Conservation (phyloP, 2,797 vertebrate genomes). For the Coreius guichenoti region DNA sequence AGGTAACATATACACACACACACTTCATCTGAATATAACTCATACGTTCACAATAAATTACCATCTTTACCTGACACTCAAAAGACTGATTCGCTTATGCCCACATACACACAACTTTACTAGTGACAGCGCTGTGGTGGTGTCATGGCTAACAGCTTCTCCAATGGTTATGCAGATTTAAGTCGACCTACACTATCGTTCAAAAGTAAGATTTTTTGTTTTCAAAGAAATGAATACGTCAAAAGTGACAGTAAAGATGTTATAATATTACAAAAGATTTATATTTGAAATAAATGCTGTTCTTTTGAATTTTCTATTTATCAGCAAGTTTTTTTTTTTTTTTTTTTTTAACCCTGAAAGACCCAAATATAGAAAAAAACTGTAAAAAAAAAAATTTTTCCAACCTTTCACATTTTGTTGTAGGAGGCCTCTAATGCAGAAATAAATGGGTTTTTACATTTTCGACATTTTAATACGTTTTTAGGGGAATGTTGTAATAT, state of each 20-base stretch:
- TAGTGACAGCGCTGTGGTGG: neutral
- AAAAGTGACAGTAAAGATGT: neutral
- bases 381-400: too few species aligned
- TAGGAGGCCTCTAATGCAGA: too few species aligned
- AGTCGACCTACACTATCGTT: neutral
- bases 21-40: neutral
- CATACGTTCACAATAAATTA: neutral
- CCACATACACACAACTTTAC: neutral
- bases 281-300: neutral
- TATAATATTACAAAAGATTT: neutral
- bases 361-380: too few species aligned
- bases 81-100: neutral
- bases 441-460: too few species aligned
- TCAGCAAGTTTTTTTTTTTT: too few species aligned
- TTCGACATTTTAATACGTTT: too few species aligned
- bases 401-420: too few species aligned
- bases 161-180: neutral
- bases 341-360: too few species aligned
- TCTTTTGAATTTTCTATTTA: neutral
- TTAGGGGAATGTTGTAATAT: too few species aligned
- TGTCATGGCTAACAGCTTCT: neutral
- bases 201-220: neutral
- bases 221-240: neutral
- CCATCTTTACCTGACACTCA: neutral
- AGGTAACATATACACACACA: constrained; percentile 78